Evolutionary conservation across 2,113 vertebrate species (phyloP).

Genomic region (Macroglossus sobrinus): DNA sequence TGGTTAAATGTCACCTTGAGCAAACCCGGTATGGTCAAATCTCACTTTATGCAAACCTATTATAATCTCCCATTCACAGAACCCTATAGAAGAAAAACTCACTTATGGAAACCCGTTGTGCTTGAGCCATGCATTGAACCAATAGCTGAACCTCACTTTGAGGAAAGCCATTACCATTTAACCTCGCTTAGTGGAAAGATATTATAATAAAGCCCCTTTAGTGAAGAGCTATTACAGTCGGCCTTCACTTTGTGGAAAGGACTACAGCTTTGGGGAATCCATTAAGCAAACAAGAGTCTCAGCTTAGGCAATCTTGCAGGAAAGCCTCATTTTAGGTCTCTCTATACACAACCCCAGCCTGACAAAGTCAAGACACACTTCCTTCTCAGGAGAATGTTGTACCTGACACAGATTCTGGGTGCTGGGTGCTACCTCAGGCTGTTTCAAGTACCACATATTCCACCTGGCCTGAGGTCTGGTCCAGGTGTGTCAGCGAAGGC

Average conservation of each 20-base stretch:
- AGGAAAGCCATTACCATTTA: background rate
- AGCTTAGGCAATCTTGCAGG: background rate
- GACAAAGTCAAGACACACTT: background rate
- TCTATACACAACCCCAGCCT: background rate
- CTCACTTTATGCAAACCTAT: background rate
- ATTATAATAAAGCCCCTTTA: background rate
- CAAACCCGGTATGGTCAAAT: background rate
- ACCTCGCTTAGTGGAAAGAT: background rate
- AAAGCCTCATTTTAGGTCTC: conserved; percentile 6
- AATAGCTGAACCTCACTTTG: background rate
- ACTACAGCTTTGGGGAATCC: background rate
- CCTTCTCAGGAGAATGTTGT: background rate
- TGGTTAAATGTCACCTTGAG: background rate
- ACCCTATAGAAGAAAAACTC: background rate
- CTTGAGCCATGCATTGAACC: background rate
- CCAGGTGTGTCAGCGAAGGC: background rate
- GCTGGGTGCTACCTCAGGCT: background rate
- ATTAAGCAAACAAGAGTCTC: conserved; percentile 48
- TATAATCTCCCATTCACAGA: background rate
- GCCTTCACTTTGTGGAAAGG: background rate
- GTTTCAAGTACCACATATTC: background rate
- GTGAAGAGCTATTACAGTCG: background rate
- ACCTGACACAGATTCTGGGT: background rate
- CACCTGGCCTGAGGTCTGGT: background rate
- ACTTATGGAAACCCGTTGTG: background rate